phyloP scores from a whole-genome alignment of 2,113 vertebrate genomes.

The Enhydra lutris region DNA sequence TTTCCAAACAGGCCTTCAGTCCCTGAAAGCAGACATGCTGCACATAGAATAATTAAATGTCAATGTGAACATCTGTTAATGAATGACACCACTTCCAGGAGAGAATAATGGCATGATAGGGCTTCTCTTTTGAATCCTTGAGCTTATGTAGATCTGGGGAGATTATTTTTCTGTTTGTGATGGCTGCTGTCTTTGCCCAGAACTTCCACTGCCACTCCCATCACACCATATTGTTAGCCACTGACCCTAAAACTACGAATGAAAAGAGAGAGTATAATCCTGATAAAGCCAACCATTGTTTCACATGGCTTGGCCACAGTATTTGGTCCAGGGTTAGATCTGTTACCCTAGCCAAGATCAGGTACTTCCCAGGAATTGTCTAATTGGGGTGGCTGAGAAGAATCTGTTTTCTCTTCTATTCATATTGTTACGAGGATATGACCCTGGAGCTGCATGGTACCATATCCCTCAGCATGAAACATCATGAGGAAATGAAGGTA shows the following conservation, averaged over 20 bases:
- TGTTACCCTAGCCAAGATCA: not conserved
- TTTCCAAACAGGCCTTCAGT: not conserved
- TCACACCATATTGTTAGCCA: not conserved
- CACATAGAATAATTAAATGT: not conserved
- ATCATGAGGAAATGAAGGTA: not conserved
- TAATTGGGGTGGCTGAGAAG: not conserved
- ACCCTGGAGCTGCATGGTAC: not conserved
- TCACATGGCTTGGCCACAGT: not conserved
- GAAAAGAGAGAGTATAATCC: not conserved
- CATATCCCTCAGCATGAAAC: not conserved
- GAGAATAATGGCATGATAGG: not conserved
- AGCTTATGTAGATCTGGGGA: not conserved
- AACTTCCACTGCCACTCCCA: not conserved
- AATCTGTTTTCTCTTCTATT: not conserved
- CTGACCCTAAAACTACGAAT: not conserved
- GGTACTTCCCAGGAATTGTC: not conserved
- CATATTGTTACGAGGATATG: too few relatives aligned
- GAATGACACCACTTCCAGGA: not conserved
- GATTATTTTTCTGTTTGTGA: not conserved
- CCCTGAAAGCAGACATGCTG: not conserved
- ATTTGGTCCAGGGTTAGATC: not conserved
- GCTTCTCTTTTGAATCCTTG: not conserved
- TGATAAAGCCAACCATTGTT: not conserved
- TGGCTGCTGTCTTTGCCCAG: not conserved
- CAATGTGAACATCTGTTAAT: constrained; percentile 27